Base-by-base conservation (phyloP, 1,140 invertebrate species). In the Drosophila rhopaloa region DNA sequence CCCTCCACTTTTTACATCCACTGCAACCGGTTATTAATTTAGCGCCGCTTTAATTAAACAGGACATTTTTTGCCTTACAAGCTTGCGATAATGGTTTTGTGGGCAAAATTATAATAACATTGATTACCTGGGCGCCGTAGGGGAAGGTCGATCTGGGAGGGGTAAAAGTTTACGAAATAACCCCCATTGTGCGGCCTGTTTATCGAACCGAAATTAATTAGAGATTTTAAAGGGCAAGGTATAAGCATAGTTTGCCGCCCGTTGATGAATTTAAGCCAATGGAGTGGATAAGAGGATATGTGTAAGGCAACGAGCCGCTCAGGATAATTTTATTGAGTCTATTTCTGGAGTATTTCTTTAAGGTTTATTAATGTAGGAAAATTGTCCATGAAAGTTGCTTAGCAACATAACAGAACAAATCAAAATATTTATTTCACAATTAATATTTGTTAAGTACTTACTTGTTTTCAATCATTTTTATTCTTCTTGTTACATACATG, bases 81-180 rank as follows among this genome's bases (percentile, higher is more conserved):
- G 60, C 41, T 72, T 48, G 38, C 58, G 38, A 59, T 76, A 80
- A 70, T 80, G 46, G 65, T 53, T 77, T 59, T 76, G 75, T 61
- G 73, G 74, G 47, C 59, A 71, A 60, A 47, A 67, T 80, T 81
- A 57, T 56, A 56, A 81, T 70, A 63, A 56, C 76, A 81, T 81
- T 76, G 62, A 80, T 80, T 80, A 59, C 56, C 14, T 24, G 32
- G 65, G 38, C 48, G 60, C 37, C 59, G 27, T 13, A 40, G 38
- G 32, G 59, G 6, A 16, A 19, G 63, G 27, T 51, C 48, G 48
- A 51, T 14, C 1, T 10, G 40, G 35, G 51, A n/a, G 37, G 24
- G 73, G 11, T 38, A 14, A 24, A 8, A 37, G 37, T 35, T 55
- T 54, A 46, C 44, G 19, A 19, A 40, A 56, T 27, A 55, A 38